Conservation (phyloP, 2,888 invertebrate genomes). For the Volucella inanis region DNA sequence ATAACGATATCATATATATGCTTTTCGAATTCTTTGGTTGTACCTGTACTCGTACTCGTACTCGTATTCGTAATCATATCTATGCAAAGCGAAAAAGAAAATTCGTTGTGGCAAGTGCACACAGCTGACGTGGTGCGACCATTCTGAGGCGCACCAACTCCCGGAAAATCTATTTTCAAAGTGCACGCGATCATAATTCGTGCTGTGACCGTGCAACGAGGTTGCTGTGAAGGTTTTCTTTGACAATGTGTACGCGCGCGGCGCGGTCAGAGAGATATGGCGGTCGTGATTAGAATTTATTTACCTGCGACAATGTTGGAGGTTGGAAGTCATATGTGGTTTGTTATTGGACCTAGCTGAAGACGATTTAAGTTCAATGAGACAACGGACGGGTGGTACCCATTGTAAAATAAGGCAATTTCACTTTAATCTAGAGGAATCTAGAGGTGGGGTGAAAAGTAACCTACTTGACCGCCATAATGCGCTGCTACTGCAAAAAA, state of each 20-base stretch:
- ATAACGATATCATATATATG: too few relatives aligned
- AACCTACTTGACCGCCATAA: too few relatives aligned
- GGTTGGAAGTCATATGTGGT: not conserved
- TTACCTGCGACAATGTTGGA: not conserved
- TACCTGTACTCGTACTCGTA: too few relatives aligned
- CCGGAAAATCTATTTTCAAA: slow-evolving; percentile 36
- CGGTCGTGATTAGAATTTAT: slow-evolving; percentile 19
- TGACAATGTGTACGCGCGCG: not conserved
- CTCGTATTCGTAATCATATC: too few relatives aligned
- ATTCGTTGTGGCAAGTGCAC: not conserved
- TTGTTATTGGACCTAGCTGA: too few relatives aligned
- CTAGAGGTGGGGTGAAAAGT: too few relatives aligned
- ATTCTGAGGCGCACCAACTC: not conserved
- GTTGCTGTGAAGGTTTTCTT: slow-evolving; percentile 9
- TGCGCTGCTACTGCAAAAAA: too few relatives aligned
- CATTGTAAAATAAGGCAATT: too few relatives aligned
- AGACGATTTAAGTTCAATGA: too few relatives aligned
- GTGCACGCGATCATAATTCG: slow-evolving; percentile 29
- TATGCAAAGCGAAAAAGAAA: slow-evolving; percentile 11
- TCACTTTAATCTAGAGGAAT: too few relatives aligned
- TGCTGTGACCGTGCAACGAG: slow-evolving; percentile 31
- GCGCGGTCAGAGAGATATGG: not conserved
- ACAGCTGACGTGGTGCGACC: not conserved
- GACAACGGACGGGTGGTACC: too few relatives aligned
- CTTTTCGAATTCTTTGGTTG: not conserved